A percentile compares a stretch with the other conserved stretches of the same genome.
phyloP scores from a whole-genome alignment of 2,888 invertebrate genomes.

The Aelia acuminata region DNA sequence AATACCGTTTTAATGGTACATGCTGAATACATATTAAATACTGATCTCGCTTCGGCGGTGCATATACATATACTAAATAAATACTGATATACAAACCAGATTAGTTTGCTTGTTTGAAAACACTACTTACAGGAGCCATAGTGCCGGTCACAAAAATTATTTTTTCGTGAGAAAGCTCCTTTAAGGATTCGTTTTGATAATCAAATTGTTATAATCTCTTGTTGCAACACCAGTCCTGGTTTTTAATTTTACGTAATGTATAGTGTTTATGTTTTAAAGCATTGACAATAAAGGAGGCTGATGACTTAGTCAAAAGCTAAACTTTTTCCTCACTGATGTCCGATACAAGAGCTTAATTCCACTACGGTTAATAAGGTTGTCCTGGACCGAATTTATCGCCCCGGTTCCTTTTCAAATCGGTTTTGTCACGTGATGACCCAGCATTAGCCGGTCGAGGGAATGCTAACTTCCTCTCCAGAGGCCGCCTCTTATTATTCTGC shows the following conservation, averaged over 20 bases:
- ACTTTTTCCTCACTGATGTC: neutral
- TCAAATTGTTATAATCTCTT: too few relatives aligned
- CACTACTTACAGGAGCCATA: too few relatives aligned
- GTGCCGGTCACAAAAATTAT: too few relatives aligned
- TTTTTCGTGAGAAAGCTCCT: too few relatives aligned
- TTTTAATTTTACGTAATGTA: neutral
- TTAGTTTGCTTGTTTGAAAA: too few relatives aligned
- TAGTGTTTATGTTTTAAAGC: neutral
- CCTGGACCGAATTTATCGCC: neutral
- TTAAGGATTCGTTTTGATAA: too few relatives aligned
- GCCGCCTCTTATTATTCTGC: neutral
- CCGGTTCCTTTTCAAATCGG: neutral
- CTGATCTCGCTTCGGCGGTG: too few relatives aligned
- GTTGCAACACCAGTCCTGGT: too few relatives aligned
- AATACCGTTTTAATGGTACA: too few relatives aligned
- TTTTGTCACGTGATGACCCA: neutral
- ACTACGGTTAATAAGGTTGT: neutral
- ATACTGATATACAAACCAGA: too few relatives aligned
- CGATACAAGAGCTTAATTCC: neutral
- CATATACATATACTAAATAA: too few relatives aligned
- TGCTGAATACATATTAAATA: too few relatives aligned
- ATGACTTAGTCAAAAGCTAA: neutral
- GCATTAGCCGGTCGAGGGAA: neutral
- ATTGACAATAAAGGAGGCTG: neutral
- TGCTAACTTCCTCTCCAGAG: neutral